phyloP scores from a whole-genome alignment of 2,113 vertebrate genomes.

The Cyanoramphus novaezelandiae region DNA sequence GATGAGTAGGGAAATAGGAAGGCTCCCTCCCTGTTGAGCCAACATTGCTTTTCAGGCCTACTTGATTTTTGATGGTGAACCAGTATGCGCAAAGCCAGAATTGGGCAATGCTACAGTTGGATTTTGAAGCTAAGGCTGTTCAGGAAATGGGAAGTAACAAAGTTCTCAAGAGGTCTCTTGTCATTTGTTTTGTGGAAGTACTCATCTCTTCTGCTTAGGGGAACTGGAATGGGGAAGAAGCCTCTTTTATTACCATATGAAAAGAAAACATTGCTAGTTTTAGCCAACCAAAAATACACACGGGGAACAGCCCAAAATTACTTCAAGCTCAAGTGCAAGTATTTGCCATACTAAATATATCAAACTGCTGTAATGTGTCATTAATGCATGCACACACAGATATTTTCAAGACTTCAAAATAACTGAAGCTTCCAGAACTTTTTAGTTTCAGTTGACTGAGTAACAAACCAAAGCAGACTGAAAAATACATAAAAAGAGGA shows the following conservation, averaged over 20 bases:
- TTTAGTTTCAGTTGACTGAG: not conserved
- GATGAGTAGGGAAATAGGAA: not conserved
- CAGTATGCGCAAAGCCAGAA: constrained; percentile 6
- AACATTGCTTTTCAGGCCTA: constrained; percentile 13
- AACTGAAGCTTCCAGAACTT: not conserved
- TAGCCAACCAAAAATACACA: not conserved
- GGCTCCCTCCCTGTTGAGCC: not conserved
- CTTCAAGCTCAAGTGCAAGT: not conserved
- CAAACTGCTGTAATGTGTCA: not conserved
- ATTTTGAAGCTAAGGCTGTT: not conserved
- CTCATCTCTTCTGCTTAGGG: not conserved
- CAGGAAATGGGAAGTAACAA: not conserved
- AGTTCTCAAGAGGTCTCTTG: not conserved
- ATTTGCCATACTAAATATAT: not conserved
- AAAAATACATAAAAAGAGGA: not conserved
- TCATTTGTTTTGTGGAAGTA: not conserved
- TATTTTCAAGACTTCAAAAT: not conserved
- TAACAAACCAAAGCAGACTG: not conserved
- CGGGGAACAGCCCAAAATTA: not conserved
- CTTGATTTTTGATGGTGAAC: not conserved
- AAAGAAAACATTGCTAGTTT: not conserved
- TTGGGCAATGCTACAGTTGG: not conserved
- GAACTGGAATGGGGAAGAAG: not conserved
- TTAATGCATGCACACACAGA: not conserved
- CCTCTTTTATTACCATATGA: not conserved